Base-by-base conservation (phyloP, 2,113 vertebrate species). In the Fulmarus glacialis region DNA sequence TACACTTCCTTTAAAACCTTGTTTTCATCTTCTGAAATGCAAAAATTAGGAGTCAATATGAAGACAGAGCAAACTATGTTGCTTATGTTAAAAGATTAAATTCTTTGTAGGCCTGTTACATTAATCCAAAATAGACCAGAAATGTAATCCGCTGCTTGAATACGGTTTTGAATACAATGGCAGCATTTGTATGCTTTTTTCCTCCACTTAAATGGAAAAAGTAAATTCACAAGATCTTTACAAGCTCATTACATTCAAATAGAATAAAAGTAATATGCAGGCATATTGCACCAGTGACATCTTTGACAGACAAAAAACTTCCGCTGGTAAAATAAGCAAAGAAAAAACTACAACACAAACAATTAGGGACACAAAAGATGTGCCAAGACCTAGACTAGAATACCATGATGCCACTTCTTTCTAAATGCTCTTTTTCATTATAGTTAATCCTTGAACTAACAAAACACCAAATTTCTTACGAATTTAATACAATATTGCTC, bases 11-110 rank as follows among this genome's bases (percentile, higher is more conserved):
- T 18, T 29, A 53, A 79, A 95, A 77, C 55, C 75, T 62, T 73
- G 95, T 95, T 97, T 96, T 95, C 60, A 55, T 88, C 84, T 89
- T 92, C 80, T 92, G 64, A 97, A 97, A 97, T 60, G 34, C 70
- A 97, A 91, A 52, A 82, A 94, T 93, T 84, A 55, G 70, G 90
- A 74, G 75, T 93, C 82, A 89, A 67, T n/a, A 55, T 4, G 40
- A 97, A 96, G 84, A 91, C 75, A 94, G 64, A 86, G 45, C 23
- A 94, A 96, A 96, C 19, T 15, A 40, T 9, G 38, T 27, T 75
- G 47, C 48, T 86, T 58, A 66, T 34, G 34, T 52, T 92, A 96
- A 91, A 96, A 96, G 77, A 85, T 86, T 29, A 95, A 95, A 89
- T 91, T 92, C 56, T 93, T 81, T 93, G 62, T 43, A 87, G 67